Evolutionary conservation across 2,113 vertebrate genomes (phyloP), one percentile per base, ranked within the genome.

Genomic region (Sorex araneus): DNA sequence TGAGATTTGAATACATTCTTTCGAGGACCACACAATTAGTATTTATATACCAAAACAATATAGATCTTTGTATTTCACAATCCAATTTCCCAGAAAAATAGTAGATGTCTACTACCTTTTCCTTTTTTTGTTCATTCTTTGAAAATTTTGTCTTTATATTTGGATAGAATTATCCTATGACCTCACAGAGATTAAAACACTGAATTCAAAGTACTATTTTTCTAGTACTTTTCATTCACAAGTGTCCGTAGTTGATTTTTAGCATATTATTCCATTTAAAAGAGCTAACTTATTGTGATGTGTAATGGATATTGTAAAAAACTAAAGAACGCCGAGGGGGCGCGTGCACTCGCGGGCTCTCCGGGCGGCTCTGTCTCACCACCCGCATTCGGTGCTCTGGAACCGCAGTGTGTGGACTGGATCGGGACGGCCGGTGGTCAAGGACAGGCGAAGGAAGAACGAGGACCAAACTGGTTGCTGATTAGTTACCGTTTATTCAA

Each of bases 201-300:
- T 2, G 30, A 80, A 73, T 8, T 40, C 7, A 32, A 79, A 73
- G 63, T 43, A 2, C 2, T 75, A 8, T 47, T 89, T 69, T 94
- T 91, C 4, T 84, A 73, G 8, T 91, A 84, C 0, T 84, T 93
- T 30, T 64, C 91, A 80, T 89, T 91, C 28, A 67, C 9, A 81
- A 76, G 2, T 1, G 3, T 5, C 6, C 23, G 8, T 74, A 19
- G n/a, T 3, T 79, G 12, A 60, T 77, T 86, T 70, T 6, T 57
- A 64, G 0, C 12, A 76, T 69, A 19, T 28, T 81, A 18, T 6
- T 30, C 0, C 9, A 70, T 80, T 89, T 66, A 85, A 94, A 82
- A 40, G 9, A 76, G 2, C 1, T 92, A 84, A 91, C 23, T 0
- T 40, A 78, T 19, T 89, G 36, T 66, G 15, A 34, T 40, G 0